Evolutionary conservation across 2,888 invertebrate species (phyloP).

Genomic region (Hyalella azteca): DNA sequence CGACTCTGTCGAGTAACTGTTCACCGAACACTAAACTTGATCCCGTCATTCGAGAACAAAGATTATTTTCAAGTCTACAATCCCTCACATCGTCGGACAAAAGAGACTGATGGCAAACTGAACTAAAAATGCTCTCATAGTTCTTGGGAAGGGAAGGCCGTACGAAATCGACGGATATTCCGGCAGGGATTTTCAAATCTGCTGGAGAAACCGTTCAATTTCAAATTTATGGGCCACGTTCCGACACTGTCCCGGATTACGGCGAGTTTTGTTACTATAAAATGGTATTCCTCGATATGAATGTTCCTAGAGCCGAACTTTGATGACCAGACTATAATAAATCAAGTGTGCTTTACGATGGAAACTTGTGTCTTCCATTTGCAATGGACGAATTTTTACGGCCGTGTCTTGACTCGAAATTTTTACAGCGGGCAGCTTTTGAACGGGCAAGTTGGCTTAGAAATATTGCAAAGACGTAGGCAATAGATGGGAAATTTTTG

Average conservation of each 20-base stretch:
- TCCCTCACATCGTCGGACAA: background rate
- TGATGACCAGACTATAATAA: slow-evolving; percentile 29
- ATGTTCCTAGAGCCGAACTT: slow-evolving; percentile 12
- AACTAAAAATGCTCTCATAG: background rate
- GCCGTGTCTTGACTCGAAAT: too few species aligned
- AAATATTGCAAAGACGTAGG: too few species aligned
- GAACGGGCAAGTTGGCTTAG: too few species aligned
- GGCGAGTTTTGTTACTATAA: slow-evolving; percentile 3
- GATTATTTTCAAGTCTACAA: too few species aligned
- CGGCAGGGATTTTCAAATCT: background rate
- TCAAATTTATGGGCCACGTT: slow-evolving; percentile 26
- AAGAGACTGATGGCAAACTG: background rate
- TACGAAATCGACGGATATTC: background rate
- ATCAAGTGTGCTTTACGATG: slow-evolving; percentile 15
- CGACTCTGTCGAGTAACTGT: too few species aligned
- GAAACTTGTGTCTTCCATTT: slow-evolving; percentile 16
- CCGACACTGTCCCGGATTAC: background rate
- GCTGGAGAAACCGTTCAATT: slow-evolving; percentile 12
- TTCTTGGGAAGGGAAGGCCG: background rate
- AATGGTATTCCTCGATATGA: slow-evolving; percentile 20
- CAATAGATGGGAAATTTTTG: too few species aligned
- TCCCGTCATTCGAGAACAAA: too few species aligned
- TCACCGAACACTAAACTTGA: too few species aligned
- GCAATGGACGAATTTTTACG: slow-evolving; percentile 9
- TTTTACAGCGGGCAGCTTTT: too few species aligned